Evolutionary conservation across 2,888 invertebrate species (phyloP).

Genomic region (Watsonalla cultraria): DNA sequence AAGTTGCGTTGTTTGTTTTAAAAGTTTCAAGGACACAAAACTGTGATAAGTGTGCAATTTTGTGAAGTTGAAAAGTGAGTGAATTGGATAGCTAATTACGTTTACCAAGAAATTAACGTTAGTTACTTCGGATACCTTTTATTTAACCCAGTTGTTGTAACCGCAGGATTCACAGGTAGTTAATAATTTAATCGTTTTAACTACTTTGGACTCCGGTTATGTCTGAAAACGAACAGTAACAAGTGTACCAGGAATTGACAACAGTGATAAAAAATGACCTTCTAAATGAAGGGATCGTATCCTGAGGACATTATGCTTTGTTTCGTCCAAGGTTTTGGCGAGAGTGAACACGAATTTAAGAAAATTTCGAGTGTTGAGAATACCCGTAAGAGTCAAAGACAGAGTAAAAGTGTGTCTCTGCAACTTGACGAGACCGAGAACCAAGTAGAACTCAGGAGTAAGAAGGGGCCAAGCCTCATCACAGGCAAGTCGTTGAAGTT

Average conservation of each 20-base stretch:
- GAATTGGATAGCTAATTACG: slow-evolving; percentile 3
- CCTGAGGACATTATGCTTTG: slow-evolving; percentile 82
- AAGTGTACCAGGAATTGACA: no score
- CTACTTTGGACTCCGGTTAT: background rate
- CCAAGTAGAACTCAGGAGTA: slow-evolving; percentile 35
- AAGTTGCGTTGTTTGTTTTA: background rate
- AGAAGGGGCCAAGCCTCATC: slow-evolving; percentile 36
- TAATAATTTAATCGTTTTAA: background rate
- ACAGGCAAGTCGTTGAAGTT: slow-evolving; percentile 55
- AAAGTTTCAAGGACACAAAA: background rate
- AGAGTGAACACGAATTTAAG: slow-evolving; percentile 51
- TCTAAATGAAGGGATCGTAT: slow-evolving; percentile 74
- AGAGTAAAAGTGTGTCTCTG: slow-evolving; percentile 39
- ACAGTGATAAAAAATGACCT: slow-evolving; percentile 43
- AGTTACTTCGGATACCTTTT: background rate
- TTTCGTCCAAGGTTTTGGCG: slow-evolving; percentile 83
- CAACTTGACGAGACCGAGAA: slow-evolving; percentile 28
- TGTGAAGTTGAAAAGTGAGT: slow-evolving; percentile 11
- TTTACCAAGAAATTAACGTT: background rate
- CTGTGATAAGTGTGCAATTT: slow-evolving; percentile 15
- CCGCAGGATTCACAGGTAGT: no score
- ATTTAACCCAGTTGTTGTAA: no score
- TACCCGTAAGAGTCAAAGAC: slow-evolving; percentile 40
- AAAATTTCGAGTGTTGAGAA: slow-evolving; percentile 39
- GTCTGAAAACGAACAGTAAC: background rate